A percentile compares a stretch with the other conserved stretches of the same genome.
These are phyloP conservation scores for Seriola dumerili DNA, from an alignment of 2,113 vertebrate genomes.

Conservation along the genomic window DNA sequence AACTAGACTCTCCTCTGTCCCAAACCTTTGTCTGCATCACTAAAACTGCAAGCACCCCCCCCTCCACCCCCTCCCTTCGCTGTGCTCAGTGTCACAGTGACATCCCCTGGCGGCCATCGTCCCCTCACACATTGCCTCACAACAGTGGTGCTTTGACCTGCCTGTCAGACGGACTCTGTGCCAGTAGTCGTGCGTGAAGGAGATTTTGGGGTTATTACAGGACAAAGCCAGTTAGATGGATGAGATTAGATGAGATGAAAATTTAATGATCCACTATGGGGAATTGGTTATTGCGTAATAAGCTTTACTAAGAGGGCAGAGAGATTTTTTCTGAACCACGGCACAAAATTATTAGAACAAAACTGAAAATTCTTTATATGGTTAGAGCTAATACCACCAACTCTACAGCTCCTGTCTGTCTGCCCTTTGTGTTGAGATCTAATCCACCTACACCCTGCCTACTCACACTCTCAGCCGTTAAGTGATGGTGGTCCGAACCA, in stretches of 20 bases:
- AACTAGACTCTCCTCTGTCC: neutral
- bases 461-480: neutral
- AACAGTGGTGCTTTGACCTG: neutral
- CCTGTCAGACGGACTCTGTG: neutral
- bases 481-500: neutral
- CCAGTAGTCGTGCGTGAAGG: neutral
- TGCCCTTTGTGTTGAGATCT: neutral
- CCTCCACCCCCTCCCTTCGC: neutral
- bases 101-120: constrained; percentile 25
- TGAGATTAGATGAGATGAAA: neutral
- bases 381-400: neutral
- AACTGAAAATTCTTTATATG: neutral
- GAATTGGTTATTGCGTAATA: neutral
- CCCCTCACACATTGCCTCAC: constrained; percentile 1
- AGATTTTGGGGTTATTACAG: neutral
- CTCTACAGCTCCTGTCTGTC: neutral
- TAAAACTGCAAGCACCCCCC: constrained; percentile 35
- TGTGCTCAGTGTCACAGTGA: constrained; percentile 23
- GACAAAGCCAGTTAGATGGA: neutral
- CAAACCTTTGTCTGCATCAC: constrained; percentile 36
- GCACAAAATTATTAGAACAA: neutral
- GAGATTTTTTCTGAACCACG: neutral
- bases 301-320: neutral
- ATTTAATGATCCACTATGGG: neutral
- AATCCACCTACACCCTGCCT: neutral